Conservation (phyloP, 2,113 vertebrate species). For the Lepidothrix coronata region DNA sequence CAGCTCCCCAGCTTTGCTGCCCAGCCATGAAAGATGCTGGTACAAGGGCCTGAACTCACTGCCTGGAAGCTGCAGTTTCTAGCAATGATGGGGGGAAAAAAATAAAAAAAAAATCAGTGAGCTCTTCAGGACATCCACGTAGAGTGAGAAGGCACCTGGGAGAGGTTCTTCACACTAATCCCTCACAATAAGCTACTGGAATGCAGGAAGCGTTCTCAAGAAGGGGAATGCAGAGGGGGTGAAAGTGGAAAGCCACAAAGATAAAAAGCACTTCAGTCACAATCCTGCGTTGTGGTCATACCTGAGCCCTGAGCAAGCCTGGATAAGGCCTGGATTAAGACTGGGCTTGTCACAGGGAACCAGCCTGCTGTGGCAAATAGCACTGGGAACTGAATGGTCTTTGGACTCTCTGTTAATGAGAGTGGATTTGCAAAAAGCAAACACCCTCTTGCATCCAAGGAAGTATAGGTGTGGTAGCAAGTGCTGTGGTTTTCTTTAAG, state of each 20-base stretch:
- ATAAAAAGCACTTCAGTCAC: background rate
- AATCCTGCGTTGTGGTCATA: background rate
- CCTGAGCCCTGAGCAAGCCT: background rate
- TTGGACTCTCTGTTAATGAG: background rate
- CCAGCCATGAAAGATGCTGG: background rate
- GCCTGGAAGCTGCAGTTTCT: background rate
- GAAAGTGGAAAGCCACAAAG: background rate
- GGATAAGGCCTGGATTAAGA: background rate
- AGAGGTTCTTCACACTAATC: background rate
- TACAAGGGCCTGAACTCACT: background rate
- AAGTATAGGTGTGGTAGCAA: background rate
- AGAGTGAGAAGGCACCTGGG: too few relatives aligned
- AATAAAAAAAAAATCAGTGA: background rate
- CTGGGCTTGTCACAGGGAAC: background rate
- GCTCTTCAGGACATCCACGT: background rate
- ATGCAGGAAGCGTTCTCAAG: background rate
- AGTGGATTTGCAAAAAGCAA: background rate
- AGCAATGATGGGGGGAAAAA: background rate
- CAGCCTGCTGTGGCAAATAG: background rate
- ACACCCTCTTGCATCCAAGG: background rate
- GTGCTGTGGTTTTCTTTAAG: background rate
- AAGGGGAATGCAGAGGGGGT: background rate
- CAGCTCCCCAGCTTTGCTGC: background rate
- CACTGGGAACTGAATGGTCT: background rate
- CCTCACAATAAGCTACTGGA: background rate